Conservation (phyloP, 2,797 vertebrate species). For the Balearica regulorum region DNA sequence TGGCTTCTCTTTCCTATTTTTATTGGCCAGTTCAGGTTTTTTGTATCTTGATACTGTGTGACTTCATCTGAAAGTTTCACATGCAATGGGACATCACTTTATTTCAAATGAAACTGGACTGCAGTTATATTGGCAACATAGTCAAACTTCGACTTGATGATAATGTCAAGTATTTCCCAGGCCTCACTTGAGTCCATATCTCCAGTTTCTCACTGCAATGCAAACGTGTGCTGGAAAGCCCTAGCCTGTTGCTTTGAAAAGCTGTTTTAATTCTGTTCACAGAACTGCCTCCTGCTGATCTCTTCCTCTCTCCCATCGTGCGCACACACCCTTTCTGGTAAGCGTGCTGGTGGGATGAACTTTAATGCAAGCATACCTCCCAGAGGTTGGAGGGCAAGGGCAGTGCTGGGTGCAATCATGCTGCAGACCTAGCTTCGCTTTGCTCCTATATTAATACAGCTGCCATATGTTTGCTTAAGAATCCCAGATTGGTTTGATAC, state of each 20-base stretch:
- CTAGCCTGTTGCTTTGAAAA: neutral
- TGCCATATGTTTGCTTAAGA: neutral
- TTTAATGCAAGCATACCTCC: neutral
- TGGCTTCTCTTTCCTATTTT: neutral
- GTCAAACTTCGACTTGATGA: neutral
- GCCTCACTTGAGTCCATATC: fast-evolving
- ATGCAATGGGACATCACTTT: neutral
- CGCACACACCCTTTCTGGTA: neutral
- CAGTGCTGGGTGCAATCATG: neutral
- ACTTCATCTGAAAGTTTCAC: constrained; percentile 39
- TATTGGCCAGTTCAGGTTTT: neutral
- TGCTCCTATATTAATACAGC: neutral
- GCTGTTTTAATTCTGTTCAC: neutral
- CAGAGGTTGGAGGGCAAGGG: neutral
- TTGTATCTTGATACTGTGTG: constrained; percentile 19
- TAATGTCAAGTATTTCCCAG: neutral
- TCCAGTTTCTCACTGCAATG: neutral
- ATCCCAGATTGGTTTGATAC: neutral
- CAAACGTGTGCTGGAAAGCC: neutral
- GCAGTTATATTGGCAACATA: neutral
- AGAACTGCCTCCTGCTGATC: neutral
- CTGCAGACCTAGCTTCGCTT: neutral
- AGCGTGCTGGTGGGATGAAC: neutral
- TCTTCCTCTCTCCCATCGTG: neutral
- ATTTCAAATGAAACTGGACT: neutral